These are phyloP conservation scores for Ambastaia sidthimunki DNA, from an alignment of 2,797 vertebrate species.

Conservation along the genomic window DNA sequence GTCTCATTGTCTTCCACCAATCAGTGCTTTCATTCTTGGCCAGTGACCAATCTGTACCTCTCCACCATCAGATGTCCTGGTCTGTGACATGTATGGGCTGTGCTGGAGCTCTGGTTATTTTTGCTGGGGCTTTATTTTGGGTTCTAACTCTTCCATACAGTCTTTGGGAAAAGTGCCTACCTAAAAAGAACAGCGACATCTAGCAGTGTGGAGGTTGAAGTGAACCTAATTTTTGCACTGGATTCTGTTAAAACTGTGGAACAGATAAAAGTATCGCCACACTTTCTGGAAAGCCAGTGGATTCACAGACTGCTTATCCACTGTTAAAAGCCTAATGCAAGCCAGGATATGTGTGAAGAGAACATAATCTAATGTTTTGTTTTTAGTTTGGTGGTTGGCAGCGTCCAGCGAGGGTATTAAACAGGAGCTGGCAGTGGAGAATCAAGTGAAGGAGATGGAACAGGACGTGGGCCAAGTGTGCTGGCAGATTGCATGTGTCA, in stretches of 20 bases:
- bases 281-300: background rate
- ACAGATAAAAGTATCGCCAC: background rate
- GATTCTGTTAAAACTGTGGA: slow-evolving; percentile 5
- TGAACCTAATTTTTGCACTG: slow-evolving; percentile 33
- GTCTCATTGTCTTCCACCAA: slow-evolving; percentile 84
- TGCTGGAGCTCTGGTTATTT: slow-evolving; percentile 78
- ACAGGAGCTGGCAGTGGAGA: background rate
- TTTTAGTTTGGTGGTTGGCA: background rate
- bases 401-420: background rate
- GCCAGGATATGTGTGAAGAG: background rate
- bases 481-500: background rate
- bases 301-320: background rate
- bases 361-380: background rate
- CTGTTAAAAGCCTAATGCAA: background rate
- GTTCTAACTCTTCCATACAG: slow-evolving; percentile 79
- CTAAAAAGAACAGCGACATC: slow-evolving; percentile 68
- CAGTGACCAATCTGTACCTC: slow-evolving; percentile 75
- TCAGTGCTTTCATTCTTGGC: slow-evolving; percentile 79
- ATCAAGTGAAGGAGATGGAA: background rate
- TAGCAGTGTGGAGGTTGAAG: slow-evolving; percentile 62
- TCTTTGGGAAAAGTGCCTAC: slow-evolving; percentile 77
- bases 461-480: background rate
- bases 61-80: slow-evolving; percentile 86
- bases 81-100: slow-evolving; percentile 82
- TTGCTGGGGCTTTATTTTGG: slow-evolving; percentile 80